A percentile compares a stretch with the other conserved stretches of the same genome.
These are phyloP conservation scores for Odontophorus gujanensis DNA, from an alignment of 2,113 vertebrate species.

Conservation along the genomic window DNA sequence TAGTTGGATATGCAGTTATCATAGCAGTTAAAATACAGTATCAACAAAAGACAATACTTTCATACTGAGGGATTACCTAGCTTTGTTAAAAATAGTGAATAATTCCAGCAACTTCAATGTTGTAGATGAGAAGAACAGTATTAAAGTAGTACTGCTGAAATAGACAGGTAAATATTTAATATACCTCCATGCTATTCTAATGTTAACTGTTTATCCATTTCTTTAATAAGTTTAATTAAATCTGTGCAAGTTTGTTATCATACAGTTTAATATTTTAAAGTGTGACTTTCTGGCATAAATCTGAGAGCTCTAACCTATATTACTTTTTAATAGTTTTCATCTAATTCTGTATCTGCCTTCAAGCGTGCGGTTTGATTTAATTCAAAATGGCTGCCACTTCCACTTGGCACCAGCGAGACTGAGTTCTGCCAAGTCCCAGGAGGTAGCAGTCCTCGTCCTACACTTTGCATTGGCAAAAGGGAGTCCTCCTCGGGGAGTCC, in stretches of 20 bases:
- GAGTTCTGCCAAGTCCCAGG: background rate
- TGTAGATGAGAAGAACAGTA: background rate
- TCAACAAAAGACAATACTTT: background rate
- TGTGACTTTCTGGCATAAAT: background rate
- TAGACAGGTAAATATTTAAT: background rate
- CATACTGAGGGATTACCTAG: background rate
- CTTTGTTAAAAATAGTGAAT: background rate
- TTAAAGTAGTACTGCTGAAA: background rate
- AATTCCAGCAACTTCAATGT: background rate
- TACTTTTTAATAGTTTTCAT: background rate
- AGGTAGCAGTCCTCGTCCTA: background rate
- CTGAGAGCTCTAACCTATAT: background rate
- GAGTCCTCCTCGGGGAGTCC: background rate
- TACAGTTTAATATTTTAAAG: background rate
- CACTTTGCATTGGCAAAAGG: background rate
- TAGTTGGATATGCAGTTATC: background rate
- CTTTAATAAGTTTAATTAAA: constrained; percentile 7
- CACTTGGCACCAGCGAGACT: background rate
- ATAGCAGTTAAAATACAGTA: background rate
- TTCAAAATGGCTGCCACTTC: constrained; percentile 5
- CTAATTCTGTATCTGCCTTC: background rate
- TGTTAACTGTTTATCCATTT: background rate
- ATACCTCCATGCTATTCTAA: background rate
- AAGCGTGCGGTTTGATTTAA: background rate
- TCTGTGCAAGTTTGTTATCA: background rate